Percentiles rank a stretch among this genome's conserved stretches.
These are phyloP conservation scores for Pachymerium ferrugineum DNA, from an alignment of 2,888 invertebrate genomes.

Conservation along the genomic window DNA sequence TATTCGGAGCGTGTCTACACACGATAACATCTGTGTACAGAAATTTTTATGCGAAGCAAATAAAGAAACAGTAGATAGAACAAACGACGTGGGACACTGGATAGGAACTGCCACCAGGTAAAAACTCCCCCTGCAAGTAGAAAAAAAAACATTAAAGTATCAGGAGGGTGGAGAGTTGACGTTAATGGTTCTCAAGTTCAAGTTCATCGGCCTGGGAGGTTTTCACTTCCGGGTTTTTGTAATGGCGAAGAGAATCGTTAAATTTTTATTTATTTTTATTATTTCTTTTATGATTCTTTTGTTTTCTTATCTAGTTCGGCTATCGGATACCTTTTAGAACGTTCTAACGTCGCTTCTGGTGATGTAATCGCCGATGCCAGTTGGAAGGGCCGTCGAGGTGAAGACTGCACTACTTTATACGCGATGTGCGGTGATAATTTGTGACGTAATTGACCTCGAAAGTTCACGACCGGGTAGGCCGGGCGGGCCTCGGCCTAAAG, in stretches of 20 bases:
- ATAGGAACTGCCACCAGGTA: slow-evolving; percentile 91
- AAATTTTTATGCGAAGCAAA: slow-evolving; percentile 85
- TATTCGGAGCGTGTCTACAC: slow-evolving; percentile 66
- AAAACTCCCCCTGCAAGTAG: slow-evolving; percentile 47
- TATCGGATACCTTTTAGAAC: not conserved
- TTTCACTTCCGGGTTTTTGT: not conserved
- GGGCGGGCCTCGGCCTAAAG: too few relatives aligned
- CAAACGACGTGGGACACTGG: slow-evolving; percentile 63
- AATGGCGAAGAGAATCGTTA: not conserved
- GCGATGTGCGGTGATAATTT: not conserved
- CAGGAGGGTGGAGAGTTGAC: not conserved
- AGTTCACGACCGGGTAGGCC: too few relatives aligned
- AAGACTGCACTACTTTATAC: not conserved
- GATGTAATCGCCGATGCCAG: slow-evolving; percentile 9
- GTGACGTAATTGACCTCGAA: not conserved
- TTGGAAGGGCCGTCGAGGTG: not conserved
- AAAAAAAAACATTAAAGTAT: not conserved
- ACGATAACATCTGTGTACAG: slow-evolving; percentile 76
- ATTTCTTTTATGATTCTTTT: not conserved
- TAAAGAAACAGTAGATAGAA: slow-evolving; percentile 74
- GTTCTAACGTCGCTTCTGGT: not conserved
- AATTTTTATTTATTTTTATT: not conserved
- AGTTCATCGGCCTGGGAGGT: not conserved
- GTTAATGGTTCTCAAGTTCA: not conserved
- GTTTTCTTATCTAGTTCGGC: not conserved